Conservation (phyloP, 1,140 invertebrate species). For the Meloidogyne exigua region DNA sequence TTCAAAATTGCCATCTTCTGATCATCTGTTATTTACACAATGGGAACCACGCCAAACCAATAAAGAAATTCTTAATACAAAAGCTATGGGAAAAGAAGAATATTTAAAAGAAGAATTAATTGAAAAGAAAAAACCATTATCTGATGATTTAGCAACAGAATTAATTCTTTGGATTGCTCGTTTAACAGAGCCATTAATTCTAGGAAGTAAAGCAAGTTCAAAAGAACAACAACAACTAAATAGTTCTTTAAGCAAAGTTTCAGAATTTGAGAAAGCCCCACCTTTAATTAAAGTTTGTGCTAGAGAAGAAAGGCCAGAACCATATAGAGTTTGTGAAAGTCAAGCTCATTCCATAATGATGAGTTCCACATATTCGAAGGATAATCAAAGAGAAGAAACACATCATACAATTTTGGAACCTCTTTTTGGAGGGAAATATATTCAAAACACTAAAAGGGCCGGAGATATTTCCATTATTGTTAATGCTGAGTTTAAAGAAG, state of each 20-base stretch:
- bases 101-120: constrained; percentile 17
- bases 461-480: constrained; percentile 17
- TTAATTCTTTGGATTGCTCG: constrained; percentile 7
- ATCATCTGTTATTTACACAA: neutral
- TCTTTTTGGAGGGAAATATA: constrained; percentile 35
- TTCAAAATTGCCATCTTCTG: constrained; percentile 6
- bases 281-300: constrained; percentile 15
- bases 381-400: constrained; percentile 22
- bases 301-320: constrained; percentile 25
- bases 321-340: constrained; percentile 35
- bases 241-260: neutral
- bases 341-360: constrained; percentile 35
- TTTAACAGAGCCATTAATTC: neutral
- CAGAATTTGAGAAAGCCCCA: constrained; percentile 6
- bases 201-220: constrained; percentile 16
- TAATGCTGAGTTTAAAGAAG: constrained; percentile 5
- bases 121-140: neutral
- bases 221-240: neutral
- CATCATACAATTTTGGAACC: constrained; percentile 30
- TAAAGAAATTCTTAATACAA: constrained; percentile 6
- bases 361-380: constrained; percentile 32
- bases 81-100: constrained; percentile 1
- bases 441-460: constrained; percentile 24
- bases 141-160: constrained; percentile 9
- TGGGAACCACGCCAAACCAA: neutral